Evolutionary conservation across 2,888 invertebrate species (phyloP), one percentile per base, ranked within the genome.

Genomic region (Cephalotes varians): DNA sequence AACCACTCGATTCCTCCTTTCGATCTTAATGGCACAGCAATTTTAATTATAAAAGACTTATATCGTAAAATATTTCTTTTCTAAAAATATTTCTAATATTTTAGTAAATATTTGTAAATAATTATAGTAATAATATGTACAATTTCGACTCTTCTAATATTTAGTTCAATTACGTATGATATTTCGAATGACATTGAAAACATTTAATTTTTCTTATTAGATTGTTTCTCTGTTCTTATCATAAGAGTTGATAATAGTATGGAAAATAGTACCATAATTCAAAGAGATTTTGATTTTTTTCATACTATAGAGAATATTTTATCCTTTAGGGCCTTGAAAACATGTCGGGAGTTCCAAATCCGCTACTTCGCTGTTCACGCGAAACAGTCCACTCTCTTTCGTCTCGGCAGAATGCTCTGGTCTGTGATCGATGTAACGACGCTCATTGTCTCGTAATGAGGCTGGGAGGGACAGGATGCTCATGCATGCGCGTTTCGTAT

Each of bases 401-500:
- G 89, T 84, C 87, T 82, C 77, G 88, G 79, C 73, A 85, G 87
- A 89, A 88, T 84, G 83, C 79, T 58, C 82, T 74, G 76, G 87
- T 81, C 72, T 81, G 90, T 91, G 92, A 93, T 92, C 92, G 92
- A 93, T 92, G 92, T 92, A 93, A 93, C 92, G 91, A 93, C 91
- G 90, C 92, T 92, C 92, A 93, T 93, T 93, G 93, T 93, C 92
- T 91, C 90, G 90, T 93, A 94, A 94, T 93, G 93, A 93, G 92
- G 74, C 91, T 93, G 92, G 94, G 94, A 94, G 93, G 92, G 93
- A 91, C 94, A 94, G 94, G 94, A 94, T 93, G 93, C 89, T 85
- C 83, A 69, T 81, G 82, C 71, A 72, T 72, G 62, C 76, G 79
- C 49, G 56, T 72, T 67, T 54, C 74, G 54, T 77, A 44, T 60